Evolutionary conservation across 1,140 invertebrate species (phyloP).

Genomic region (Sycobia sp.): DNA sequence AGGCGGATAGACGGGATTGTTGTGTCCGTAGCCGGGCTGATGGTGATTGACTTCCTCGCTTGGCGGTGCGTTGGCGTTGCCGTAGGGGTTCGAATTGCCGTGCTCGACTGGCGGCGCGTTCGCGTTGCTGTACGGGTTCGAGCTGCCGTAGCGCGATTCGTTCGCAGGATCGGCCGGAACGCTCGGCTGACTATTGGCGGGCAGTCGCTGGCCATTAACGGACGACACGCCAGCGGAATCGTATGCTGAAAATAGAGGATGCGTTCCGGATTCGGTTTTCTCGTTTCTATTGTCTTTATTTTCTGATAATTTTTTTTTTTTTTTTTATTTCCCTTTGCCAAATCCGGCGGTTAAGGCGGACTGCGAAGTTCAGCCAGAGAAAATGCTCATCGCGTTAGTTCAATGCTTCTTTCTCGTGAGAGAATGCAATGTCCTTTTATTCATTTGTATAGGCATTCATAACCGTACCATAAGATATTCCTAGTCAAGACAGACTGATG

Average conservation of each 20-base stretch:
- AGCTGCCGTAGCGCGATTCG: conserved; percentile 37
- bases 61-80: conserved; percentile 56
- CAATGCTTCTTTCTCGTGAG: no score
- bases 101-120: conserved; percentile 54
- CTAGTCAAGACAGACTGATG: no score
- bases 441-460: no score
- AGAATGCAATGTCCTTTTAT: no score
- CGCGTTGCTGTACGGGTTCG: conserved; percentile 54
- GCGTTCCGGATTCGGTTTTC: background rate
- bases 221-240: conserved; percentile 53
- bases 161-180: conserved; percentile 29
- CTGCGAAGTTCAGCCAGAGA: conserved; percentile 24
- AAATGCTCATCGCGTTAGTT: background rate
- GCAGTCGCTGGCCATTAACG: conserved; percentile 49
- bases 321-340: no score
- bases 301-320: background rate
- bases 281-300: background rate
- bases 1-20: conserved; percentile 47
- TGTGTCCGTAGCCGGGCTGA: conserved; percentile 34
- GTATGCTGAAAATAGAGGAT: conserved; percentile 51
- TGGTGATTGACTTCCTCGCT: conserved; percentile 39
- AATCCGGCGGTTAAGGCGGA: background rate
- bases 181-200: conserved; percentile 17
- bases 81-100: no score
- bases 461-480: no score